Percentiles rank a stretch among this genome's conserved stretches.
phyloP scores from a whole-genome alignment of 1,140 invertebrate genomes.

The Drosophila sturtevanti region DNA sequence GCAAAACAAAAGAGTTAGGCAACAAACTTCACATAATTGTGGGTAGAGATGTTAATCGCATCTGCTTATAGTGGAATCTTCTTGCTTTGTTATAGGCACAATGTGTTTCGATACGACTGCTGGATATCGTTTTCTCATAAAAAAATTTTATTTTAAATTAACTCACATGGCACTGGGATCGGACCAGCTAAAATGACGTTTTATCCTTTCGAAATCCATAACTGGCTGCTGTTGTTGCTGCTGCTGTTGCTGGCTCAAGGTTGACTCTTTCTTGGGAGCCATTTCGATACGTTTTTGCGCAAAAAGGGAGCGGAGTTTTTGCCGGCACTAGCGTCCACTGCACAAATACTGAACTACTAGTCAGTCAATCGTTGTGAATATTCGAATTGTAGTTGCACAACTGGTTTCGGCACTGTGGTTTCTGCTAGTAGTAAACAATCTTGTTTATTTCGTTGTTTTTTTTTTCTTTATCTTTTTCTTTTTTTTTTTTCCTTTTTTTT shows the following conservation, averaged over 20 bases:
- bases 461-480: conserved; percentile 25
- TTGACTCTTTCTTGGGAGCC: conserved; percentile 76
- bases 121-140: conserved; percentile 5
- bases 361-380: conserved; percentile 49
- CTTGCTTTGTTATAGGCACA: neutral
- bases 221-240: conserved; percentile 60
- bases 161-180: conserved; percentile 82
- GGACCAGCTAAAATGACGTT: conserved; percentile 80
- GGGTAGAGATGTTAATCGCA: conserved; percentile 26
- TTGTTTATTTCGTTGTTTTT: conserved; percentile 52
- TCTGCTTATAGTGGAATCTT: neutral
- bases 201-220: conserved; percentile 78
- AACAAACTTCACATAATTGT: conserved; percentile 51
- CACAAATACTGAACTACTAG: conserved; percentile 12
- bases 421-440: conserved; percentile 55
- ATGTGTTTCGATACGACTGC: neutral
- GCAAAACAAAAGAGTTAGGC: conserved; percentile 73
- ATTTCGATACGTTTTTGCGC: conserved; percentile 30
- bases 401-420: conserved; percentile 50
- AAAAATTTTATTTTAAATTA: conserved; percentile 40
- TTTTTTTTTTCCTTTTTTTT: conserved; percentile 36
- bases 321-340: conserved; percentile 24
- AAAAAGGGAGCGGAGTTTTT: conserved; percentile 23
- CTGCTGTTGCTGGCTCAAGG: conserved; percentile 66
- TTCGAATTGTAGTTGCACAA: conserved; percentile 69